Evolutionary conservation across 2,888 invertebrate genomes (phyloP), one percentile per base, ranked within the genome.

Genomic region (Chironomus riparius): DNA sequence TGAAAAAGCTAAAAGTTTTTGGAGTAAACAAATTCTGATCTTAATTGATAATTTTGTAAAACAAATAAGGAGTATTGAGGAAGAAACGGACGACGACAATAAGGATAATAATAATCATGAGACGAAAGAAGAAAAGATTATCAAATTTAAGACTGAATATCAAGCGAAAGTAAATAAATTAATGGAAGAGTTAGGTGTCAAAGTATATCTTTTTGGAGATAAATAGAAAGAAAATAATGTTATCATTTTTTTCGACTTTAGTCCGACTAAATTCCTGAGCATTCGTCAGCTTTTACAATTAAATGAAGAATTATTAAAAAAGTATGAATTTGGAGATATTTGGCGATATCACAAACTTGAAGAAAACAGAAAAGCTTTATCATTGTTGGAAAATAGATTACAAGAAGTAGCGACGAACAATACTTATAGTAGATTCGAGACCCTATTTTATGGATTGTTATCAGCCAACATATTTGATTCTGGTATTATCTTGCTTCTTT

Each of bases 381-480:
- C 86, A 62, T 86, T 89, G 78, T 87, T 98, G 47, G 86, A 88
- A 77, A 83, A 86, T 61, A 87, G 94, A 77, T 84, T 97, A 77
- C 83, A 86, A 62, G 86, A 87, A 79, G 84, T 97, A 76, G 95
- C 95, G 84, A 85, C 86, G 77, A 84, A 86, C 69, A 87, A 86
- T 79, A 47, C 47, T 21, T 15, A 21, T 12, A 70, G 12, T 3
- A 86, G 86, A 79, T 91, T 91, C 91, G 85, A 86, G 78, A 90
- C 90, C 81, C 81, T 91, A 61, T 87, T 88, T 77, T 86, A 86
- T 79, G 91, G 91, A 61, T 86, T 91, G n/a, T 82, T 91, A 79
- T 91, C 90, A 80, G 89, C 87, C 86, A 98, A 98, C 83, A 95
- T 98, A 85, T 98, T 98, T 86, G 98, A 98, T 84, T 97, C 97